Evolutionary conservation across 2,797 vertebrate genomes (phyloP).

Genomic region (Valencia hispanica): DNA sequence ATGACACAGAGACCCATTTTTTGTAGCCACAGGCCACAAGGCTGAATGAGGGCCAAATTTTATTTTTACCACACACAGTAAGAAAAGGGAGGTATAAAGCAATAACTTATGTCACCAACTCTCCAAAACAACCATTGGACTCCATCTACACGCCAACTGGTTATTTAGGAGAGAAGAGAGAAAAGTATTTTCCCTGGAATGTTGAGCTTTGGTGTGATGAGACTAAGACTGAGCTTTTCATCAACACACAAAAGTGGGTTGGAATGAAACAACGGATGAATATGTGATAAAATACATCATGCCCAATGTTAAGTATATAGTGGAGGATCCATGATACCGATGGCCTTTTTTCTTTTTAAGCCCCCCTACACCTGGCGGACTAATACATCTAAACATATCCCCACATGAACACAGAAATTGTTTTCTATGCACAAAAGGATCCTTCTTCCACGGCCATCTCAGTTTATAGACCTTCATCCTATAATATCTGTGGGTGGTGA

Average conservation of each 20-base stretch:
- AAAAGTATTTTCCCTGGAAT: background rate
- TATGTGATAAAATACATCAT: background rate
- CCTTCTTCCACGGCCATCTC: background rate
- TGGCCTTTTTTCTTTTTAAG: background rate
- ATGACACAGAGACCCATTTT: background rate
- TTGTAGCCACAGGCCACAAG: background rate
- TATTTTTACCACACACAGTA: background rate
- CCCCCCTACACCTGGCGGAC: background rate
- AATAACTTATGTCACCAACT: background rate
- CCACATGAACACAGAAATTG: background rate
- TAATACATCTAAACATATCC: background rate
- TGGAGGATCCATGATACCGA: background rate
- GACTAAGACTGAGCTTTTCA: background rate
- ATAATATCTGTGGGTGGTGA: background rate
- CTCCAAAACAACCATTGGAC: background rate
- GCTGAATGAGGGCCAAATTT: background rate
- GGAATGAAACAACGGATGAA: too few relatives aligned
- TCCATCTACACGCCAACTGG: background rate
- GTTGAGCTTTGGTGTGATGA: background rate
- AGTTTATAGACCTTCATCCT: background rate
- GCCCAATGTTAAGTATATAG: background rate
- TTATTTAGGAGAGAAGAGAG: background rate
- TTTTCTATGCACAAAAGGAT: background rate
- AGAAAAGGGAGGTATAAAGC: background rate
- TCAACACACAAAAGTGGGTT: too few relatives aligned